Evolutionary conservation across 1,140 invertebrate species (phyloP), one percentile per base, ranked within the genome.

Genomic region (Oryctes rhinoceros): DNA sequence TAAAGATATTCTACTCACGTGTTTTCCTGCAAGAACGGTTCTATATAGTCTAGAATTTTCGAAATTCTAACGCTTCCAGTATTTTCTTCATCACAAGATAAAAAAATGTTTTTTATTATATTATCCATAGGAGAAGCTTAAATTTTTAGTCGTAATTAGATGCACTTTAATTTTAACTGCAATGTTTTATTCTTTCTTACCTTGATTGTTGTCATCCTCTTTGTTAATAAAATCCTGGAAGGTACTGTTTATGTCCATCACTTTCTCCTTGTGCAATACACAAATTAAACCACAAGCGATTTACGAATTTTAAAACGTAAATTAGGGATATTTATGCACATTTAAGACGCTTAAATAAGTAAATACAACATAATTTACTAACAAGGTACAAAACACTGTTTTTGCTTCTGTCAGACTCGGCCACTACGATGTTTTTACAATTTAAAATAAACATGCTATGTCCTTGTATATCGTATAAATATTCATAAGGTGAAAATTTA

Each of bases 351-450:
- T 67, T 67, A 18, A 67, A 67, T 24, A 67, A 67, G 18, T 67
- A 67, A 67, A 30, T 67, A 67, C 65, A 67, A 30, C 20, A 67
- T 67, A 24, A 67, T 67, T 67, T 67, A 67, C 65, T 6, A 67
- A 30, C 65, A 35, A 67, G 24, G 30, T 67, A 35, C 10, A 67
- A 67, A 67, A 20, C 18, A 20, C 20, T 67, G n/a, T 67, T 67
- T 67, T 11, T 67, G n/a, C 30, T 13, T 67, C 65, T 24, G 30
- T 67, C 65, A 35, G 65, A 24, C 3, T 1, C 3, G n/a, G 65
- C 10, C 11, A 67, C 65, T 67, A 35, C 20, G 20, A 67, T 24
- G 65, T 24, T 67, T 67, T 67, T 67, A 35, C 30, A 67, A 20
- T 24, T 67, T 67, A 67, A 67, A 67, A 67, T 67, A 24, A 67